A percentile compares a stretch with the other conserved stretches of the same genome.
phyloP scores from a whole-genome alignment of 2,113 vertebrate species.

The Corythornis cristatus region DNA sequence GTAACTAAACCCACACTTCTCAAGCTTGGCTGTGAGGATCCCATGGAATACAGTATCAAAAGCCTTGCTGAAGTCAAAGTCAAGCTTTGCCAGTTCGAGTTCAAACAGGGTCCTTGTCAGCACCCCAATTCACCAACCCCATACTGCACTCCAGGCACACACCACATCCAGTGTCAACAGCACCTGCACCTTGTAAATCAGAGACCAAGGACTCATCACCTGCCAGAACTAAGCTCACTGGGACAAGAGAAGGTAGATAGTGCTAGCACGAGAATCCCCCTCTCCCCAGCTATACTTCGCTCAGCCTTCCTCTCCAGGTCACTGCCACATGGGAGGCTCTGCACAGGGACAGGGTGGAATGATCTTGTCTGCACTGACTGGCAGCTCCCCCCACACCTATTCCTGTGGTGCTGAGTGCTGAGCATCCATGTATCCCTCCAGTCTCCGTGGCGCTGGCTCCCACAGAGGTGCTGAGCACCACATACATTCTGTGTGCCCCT shows the following conservation, averaged over 20 bases:
- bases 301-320: neutral
- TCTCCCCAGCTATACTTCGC: neutral
- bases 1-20: too few species aligned
- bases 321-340: neutral
- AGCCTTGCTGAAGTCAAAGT: too few species aligned
- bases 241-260: neutral
- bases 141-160: neutral
- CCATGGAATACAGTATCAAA: too few species aligned
- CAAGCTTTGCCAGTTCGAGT: neutral
- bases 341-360: neutral
- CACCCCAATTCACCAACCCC: accelerated
- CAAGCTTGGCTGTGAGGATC: too few species aligned
- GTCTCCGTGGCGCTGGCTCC: neutral
- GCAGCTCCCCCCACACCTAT: neutral
- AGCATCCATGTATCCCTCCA: neutral
- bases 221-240: neutral
- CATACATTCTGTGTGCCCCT: neutral
- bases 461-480: neutral
- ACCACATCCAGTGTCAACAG: accelerated
- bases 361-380: neutral
- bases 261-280: neutral
- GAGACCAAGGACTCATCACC: neutral
- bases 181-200: too few species aligned
- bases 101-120: neutral
- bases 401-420: neutral